Evolutionary conservation across 2,888 invertebrate genomes (phyloP).

Genomic region (Prosopocoilus inquinatus): DNA sequence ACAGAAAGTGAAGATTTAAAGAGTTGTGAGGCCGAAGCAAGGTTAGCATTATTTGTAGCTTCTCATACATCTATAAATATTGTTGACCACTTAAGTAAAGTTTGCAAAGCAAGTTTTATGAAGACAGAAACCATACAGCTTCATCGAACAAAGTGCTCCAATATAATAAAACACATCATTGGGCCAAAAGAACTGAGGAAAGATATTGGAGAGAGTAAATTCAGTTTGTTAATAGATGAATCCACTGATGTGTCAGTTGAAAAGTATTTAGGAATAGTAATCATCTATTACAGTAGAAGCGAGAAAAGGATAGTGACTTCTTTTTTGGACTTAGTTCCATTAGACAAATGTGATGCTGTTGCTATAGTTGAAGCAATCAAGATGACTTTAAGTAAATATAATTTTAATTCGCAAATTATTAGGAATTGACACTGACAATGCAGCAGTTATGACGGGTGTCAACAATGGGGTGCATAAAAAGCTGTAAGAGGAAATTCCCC

Average conservation of each 20-base stretch:
- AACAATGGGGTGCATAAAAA: slow-evolving; percentile 3
- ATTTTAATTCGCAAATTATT: neutral
- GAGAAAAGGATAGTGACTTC: no score
- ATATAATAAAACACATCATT: no score
- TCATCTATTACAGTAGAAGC: no score
- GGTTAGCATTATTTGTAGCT: no score
- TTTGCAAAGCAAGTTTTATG: neutral
- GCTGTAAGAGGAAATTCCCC: neutral
- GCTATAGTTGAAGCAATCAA: neutral
- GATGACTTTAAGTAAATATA: neutral
- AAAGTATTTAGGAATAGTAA: no score
- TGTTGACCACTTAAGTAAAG: neutral
- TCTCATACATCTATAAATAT: no score
- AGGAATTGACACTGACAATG: slow-evolving; percentile 4
- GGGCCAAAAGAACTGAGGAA: no score
- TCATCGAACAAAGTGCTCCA: no score
- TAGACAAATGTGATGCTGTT: slow-evolving; percentile 5
- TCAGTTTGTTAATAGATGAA: no score
- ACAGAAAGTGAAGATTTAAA: neutral
- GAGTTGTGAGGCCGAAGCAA: neutral
- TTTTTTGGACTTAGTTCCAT: no score
- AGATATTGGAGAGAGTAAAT: no score
- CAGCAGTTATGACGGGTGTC: slow-evolving; percentile 7
- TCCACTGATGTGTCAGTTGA: no score
- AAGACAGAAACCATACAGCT: neutral